Conservation (phyloP, 2,113 vertebrate genomes). For the Aplodontia rufa region DNA sequence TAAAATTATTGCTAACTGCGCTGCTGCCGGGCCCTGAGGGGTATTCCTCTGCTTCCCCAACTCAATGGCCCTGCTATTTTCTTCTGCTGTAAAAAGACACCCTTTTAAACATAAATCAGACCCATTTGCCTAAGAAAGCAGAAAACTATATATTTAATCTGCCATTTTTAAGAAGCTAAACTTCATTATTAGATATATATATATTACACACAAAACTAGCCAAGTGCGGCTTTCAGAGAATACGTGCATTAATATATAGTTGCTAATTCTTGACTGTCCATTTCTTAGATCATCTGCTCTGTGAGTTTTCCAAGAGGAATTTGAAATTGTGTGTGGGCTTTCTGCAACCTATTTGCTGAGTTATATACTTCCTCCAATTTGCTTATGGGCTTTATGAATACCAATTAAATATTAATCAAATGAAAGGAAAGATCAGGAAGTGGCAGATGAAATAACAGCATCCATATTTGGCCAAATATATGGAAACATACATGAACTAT, state of each 20-base stretch:
- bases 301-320: not conserved
- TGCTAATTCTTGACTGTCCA: not conserved
- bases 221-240: not conserved
- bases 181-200: conserved; percentile 10
- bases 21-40: conserved; percentile 24
- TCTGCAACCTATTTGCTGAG: not conserved
- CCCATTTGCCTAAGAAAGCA: conserved; percentile 39
- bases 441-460: not conserved
- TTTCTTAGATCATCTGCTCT: not conserved
- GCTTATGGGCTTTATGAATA: not conserved
- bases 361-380: not conserved
- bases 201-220: too few relatives aligned
- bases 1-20: conserved; percentile 74
- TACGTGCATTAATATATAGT: not conserved
- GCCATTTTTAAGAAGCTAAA: conserved; percentile 33
- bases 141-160: conserved; percentile 48
- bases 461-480: not conserved
- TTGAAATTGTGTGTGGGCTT: not conserved
- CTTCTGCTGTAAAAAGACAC: not conserved
- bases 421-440: not conserved
- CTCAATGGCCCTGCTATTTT: conserved; percentile 18
- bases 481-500: not conserved
- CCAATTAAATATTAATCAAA: conserved; percentile 20
- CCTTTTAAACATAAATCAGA: conserved; percentile 51
- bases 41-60: conserved; percentile 16